Evolutionary conservation across 2,797 vertebrate species (phyloP), one percentile per base, ranked within the genome.

Genomic region (Valencia hispanica): DNA sequence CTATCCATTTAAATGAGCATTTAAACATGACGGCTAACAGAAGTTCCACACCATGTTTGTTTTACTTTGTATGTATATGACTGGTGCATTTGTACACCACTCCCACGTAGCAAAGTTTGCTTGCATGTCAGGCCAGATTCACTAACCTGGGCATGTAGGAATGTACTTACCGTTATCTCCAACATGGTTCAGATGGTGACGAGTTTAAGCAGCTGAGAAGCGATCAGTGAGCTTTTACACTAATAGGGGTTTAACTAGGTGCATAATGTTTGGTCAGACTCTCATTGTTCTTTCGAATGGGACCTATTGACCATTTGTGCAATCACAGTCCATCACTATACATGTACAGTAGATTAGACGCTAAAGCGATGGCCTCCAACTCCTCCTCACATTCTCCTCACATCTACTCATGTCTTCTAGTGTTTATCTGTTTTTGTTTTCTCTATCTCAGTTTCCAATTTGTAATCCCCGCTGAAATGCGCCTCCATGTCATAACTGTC

Each of bases 331-430:
- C 89, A 90, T 91, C 91, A 87, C 86, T 74, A 80, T 79, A 84
- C 76, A 85, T 55, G 75, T 95, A 90, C 92, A 95, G 95, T 94
- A 95, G 94, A 96, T 96, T 94, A 96, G 93, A 87, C 79, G 78
- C 66, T n/a, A 27, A 72, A 79, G 36, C 70, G 55, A 73, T 68
- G 59, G 74, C 63, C 50, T 75, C 36, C 36, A 22, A 61, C 53
- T 77, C 72, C 32, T 18, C 70, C 73, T 79, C 80, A 18, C 78
- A 32, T 82, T 73, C 72, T 59, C 72, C 79, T 85, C 53, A 78
- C 71, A 72, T 80, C 83, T 70, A 20, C 88, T 90, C 68, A 45
- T 87, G 84, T 59, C 30, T 7, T 82, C 75, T 77, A 57, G n/a
- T 70, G 0, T 74, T 10, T 45, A 45, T 65, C 32, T 73, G 70